A percentile compares a stretch with the other conserved stretches of the same genome.
phyloP scores from a whole-genome alignment of 2,888 invertebrate species.

The Agapostemon virescens region DNA sequence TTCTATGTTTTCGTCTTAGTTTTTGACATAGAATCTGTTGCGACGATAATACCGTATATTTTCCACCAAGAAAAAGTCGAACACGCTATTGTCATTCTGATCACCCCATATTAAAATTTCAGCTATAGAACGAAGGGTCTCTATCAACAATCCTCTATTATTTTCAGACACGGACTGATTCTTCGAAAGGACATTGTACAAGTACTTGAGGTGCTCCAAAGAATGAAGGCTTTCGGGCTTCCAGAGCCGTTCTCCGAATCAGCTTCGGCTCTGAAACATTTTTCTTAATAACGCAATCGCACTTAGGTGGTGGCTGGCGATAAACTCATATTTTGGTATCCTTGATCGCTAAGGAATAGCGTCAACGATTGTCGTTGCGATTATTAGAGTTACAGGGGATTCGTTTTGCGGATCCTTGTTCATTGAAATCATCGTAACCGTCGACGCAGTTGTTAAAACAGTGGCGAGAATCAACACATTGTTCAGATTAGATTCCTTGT shows the following conservation, averaged over 20 bases:
- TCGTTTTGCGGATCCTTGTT: not conserved
- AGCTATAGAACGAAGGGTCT: constrained; percentile 97
- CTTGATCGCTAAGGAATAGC: constrained; percentile 7
- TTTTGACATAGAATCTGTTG: too few relatives aligned
- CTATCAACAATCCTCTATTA: constrained; percentile 96
- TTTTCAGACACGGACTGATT: constrained; percentile 97
- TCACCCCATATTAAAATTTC: constrained; percentile 99
- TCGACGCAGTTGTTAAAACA: constrained; percentile 26
- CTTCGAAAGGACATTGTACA: constrained; percentile 95
- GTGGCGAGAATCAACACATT: constrained; percentile 32
- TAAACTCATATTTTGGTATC: constrained; percentile 27
- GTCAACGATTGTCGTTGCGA: not conserved
- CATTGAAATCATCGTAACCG: constrained; percentile 15
- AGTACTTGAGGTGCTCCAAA: constrained; percentile 97
- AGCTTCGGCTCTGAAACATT: constrained; percentile 94
- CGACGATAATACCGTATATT: too few relatives aligned
- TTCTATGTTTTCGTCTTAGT: too few relatives aligned
- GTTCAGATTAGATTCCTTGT: constrained; percentile 43
- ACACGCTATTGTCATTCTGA: constrained; percentile 99
- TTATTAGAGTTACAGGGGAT: constrained; percentile 9
- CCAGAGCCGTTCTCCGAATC: constrained; percentile 95
- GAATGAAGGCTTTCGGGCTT: constrained; percentile 99
- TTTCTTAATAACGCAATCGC: constrained; percentile 37
- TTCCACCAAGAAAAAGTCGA: too few relatives aligned
- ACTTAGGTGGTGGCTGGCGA: constrained; percentile 47